A percentile compares a stretch with the other conserved stretches of the same genome.
Evolutionary conservation across 2,113 vertebrate species (phyloP).

Genomic region (Vidua chalybeata): DNA sequence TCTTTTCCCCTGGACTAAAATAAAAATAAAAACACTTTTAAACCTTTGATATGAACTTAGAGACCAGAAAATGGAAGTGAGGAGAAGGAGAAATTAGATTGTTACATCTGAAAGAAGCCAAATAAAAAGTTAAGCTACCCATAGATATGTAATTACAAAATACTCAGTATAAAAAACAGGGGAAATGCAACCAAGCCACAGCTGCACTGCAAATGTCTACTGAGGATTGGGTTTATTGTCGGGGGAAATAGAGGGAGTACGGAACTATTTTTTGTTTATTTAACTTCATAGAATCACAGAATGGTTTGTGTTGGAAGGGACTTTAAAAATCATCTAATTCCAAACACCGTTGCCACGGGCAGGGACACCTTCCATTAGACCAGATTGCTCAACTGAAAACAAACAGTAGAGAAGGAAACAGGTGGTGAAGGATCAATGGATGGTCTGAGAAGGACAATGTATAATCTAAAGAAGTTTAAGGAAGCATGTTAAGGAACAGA

Average conservation of each 20-base stretch:
- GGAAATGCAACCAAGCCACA: background rate
- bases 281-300: background rate
- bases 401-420: background rate
- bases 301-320: background rate
- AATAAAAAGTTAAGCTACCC: background rate
- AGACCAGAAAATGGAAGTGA: background rate
- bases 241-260: background rate
- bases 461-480: background rate
- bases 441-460: background rate
- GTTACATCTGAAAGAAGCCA: background rate
- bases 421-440: background rate
- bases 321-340: background rate
- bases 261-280: background rate
- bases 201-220: background rate
- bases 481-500: background rate
- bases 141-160: background rate
- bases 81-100: background rate
- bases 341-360: no score
- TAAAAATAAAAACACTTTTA: constrained; percentile 21
- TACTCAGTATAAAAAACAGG: background rate
- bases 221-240: background rate
- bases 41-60: constrained; percentile 1
- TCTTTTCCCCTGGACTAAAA: background rate
- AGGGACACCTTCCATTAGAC: background rate
- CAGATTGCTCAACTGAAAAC: background rate